These are phyloP conservation scores for Cricetomys ansorgei DNA, from an alignment of 2,113 vertebrate species.

Conservation along the genomic window DNA sequence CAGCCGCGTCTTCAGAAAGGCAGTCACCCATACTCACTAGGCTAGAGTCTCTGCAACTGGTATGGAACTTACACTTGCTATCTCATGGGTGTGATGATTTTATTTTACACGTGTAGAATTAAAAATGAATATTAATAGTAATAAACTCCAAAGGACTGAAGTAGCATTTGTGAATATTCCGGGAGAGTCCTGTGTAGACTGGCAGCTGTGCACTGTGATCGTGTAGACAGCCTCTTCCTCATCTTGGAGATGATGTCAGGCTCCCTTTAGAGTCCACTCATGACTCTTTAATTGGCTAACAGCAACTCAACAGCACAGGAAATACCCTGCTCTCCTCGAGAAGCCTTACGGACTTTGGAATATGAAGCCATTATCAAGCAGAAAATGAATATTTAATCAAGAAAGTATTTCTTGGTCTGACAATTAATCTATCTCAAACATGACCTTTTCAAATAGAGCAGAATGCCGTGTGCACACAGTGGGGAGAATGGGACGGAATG, in stretches of 20 bases:
- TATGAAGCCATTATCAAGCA: background rate
- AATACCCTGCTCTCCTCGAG: constrained; percentile 16
- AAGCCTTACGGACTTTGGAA: background rate
- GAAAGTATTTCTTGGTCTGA: constrained; percentile 27
- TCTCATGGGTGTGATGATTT: background rate
- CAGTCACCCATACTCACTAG: background rate
- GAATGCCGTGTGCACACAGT: background rate
- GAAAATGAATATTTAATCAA: constrained; percentile 35
- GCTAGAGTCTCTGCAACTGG: background rate
- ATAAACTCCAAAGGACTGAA: constrained; percentile 41
- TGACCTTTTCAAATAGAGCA: constrained; percentile 35
- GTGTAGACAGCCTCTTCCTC: background rate
- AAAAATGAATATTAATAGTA: constrained; percentile 29
- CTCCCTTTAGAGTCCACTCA: background rate
- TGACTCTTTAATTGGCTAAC: background rate
- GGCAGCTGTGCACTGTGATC: background rate
- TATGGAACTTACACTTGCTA: background rate
- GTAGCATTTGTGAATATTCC: constrained; percentile 21
- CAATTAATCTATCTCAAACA: constrained; percentile 36
- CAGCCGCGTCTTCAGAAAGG: background rate
- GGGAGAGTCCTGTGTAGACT: background rate
- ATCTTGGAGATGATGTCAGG: background rate
- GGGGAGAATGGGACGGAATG: background rate
- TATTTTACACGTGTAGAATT: constrained; percentile 20
- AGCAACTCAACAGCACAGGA: constrained; percentile 41